Percentiles rank a stretch among this genome's conserved stretches.
Conservation (phyloP, 2,888 invertebrate species). For the Drosophila mimetica region DNA sequence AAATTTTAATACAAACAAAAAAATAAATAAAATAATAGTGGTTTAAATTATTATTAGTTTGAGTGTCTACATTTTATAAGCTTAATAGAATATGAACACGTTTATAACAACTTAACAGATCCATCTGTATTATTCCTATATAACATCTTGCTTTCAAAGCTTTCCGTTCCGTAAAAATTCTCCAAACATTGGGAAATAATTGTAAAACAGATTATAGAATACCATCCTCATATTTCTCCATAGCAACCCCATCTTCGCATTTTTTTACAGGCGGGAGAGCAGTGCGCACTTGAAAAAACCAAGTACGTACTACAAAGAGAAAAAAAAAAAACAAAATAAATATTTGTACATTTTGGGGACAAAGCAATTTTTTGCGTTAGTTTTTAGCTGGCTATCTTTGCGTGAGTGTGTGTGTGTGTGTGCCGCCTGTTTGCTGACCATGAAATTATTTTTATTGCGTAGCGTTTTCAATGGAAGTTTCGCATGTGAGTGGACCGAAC, state of each 20-base stretch:
- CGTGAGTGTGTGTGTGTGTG: slow-evolving; percentile 1
- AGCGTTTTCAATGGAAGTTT: slow-evolving; percentile 46
- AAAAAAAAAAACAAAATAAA: not conserved
- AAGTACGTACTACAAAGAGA: slow-evolving; percentile 21
- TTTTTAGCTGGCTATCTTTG: slow-evolving; percentile 25
- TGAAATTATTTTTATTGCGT: slow-evolving; percentile 60
- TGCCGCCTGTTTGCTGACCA: slow-evolving; percentile 52
- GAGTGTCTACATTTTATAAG: no score
- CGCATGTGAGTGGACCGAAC: slow-evolving; percentile 6
- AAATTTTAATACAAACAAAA: no score
- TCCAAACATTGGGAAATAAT: no score
- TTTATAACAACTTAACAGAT: no score
- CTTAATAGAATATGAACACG: no score
- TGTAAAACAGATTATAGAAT: no score
- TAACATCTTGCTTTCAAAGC: no score
- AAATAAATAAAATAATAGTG: no score
- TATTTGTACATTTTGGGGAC: slow-evolving; percentile 45
- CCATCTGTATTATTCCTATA: no score
- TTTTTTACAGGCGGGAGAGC: slow-evolving; percentile 2
- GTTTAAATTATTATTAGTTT: no score
- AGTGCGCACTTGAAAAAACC: slow-evolving; percentile 12
- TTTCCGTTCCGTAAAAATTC: no score
- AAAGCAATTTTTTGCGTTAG: slow-evolving; percentile 48
- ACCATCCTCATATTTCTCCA: not conserved
- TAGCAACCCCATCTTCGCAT: not conserved